phyloP scores from a whole-genome alignment of 1,140 invertebrate genomes.

The Batillaria attramentaria region DNA sequence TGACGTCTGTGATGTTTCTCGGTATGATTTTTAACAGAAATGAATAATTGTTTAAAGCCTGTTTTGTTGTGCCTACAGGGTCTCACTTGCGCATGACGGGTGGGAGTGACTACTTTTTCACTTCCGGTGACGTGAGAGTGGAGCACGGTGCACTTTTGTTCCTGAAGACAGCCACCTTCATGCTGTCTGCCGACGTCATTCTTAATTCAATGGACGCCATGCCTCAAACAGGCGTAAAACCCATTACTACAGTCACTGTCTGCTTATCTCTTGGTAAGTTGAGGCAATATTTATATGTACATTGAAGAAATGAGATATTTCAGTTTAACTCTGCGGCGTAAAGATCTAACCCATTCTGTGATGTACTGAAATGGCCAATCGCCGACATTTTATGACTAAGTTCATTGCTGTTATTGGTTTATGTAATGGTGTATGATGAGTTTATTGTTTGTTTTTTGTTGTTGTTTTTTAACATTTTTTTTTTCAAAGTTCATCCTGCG shows the following conservation, averaged over 20 bases:
- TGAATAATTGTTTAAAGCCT: no score
- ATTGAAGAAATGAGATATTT: background rate
- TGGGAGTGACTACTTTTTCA: constrained; percentile 1
- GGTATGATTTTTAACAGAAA: no score
- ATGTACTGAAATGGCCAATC: no score
- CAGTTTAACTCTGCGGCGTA: background rate
- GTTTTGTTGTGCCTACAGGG: no score
- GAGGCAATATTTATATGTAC: background rate
- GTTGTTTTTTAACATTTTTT: background rate
- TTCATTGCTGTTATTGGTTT: background rate
- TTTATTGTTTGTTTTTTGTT: background rate
- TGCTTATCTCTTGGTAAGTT: constrained; percentile 5
- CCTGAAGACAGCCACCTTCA: background rate
- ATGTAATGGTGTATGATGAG: background rate
- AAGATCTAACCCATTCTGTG: no score
- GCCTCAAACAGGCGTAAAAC: background rate
- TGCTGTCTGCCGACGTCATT: constrained; percentile 21
- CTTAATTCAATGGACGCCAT: constrained; percentile 4
- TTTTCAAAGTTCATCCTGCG: background rate
- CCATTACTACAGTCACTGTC: background rate
- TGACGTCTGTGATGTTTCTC: no score
- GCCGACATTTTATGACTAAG: no score
- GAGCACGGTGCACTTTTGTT: constrained; percentile 7
- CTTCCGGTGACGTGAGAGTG: constrained; percentile 12
- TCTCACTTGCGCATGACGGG: constrained; percentile 7